Conservation (phyloP, 2,113 vertebrate genomes). For the Colius striatus region DNA sequence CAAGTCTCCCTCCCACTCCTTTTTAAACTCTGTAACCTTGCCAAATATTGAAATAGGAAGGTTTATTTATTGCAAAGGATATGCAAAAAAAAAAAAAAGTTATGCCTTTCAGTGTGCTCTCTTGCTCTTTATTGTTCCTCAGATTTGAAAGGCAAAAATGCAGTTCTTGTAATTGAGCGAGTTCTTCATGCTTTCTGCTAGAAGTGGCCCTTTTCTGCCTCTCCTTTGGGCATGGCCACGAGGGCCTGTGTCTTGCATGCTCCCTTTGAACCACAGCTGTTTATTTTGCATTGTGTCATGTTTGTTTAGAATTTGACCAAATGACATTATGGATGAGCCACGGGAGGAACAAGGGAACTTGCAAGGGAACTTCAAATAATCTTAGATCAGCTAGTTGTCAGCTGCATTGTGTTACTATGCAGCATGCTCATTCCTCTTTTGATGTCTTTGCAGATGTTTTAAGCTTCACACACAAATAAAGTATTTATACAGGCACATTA, state of each 20-base stretch:
- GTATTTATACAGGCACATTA: slow-evolving; percentile 5
- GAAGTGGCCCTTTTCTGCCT: background rate
- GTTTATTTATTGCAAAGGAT: slow-evolving; percentile 67
- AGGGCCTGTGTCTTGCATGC: background rate
- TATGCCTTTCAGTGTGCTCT: background rate
- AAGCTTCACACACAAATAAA: background rate
- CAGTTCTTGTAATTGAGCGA: background rate
- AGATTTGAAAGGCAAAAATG: slow-evolving; percentile 29
- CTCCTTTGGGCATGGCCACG: background rate
- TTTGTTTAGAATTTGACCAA: slow-evolving; percentile 10
- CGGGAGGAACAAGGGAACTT: slow-evolving; percentile 4
- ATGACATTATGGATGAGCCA: background rate
- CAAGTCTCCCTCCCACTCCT: slow-evolving; percentile 66
- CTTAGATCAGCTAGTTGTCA: background rate
- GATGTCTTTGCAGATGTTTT: slow-evolving; percentile 34
- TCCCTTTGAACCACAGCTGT: background rate
- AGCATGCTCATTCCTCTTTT: background rate
- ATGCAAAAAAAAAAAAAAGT: background rate
- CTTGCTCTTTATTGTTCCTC: slow-evolving; percentile 32
- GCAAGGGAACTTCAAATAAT: background rate
- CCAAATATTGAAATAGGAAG: slow-evolving; percentile 67
- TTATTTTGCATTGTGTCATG: background rate
- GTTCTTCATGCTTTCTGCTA: background rate
- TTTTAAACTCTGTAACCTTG: slow-evolving; percentile 66
- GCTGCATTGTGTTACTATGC: background rate